Evolutionary conservation across 1,140 invertebrate genomes (phyloP), one percentile per base, ranked within the genome.

Genomic region (Lethocerus indicus): DNA sequence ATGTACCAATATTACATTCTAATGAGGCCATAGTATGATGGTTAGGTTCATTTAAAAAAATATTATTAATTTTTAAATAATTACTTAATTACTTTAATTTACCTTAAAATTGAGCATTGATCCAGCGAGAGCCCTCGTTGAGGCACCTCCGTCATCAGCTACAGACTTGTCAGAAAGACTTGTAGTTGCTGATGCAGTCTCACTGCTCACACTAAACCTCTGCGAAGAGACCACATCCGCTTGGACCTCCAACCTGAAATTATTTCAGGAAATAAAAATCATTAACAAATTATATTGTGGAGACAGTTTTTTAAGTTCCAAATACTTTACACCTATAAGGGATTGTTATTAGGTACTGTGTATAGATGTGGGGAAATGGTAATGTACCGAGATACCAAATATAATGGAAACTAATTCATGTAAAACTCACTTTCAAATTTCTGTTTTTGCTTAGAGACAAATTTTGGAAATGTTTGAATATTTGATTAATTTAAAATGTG

Each of bases 111-210:
- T 81, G 18, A 79, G 64, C 53, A 85, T 73, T 14, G 83, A 87
- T 7, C 84, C 84, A 39, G 83, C 82, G 36, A 86, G 63, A 24
- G 79, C 83, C 54, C 78, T 71, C 0, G 81, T 83, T 21, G 82
- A 86, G 6, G 79, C 75, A 5, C 70, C 74, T 16, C 78, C 74
- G 62, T 79, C 77, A 59, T 81, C 78, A 39, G 74, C 71, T 35
- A 77, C 67, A 5, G 80, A 82, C 56, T 78, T 76, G 58, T 81
- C 78, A 16, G 76, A 78, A 0, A 79, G 59, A 58, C 76, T 79
- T 18, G 79, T 73, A 14, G 77, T 75, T 18, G 74, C 77, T 5
- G 78, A 82, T 3, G 74, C 73, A 4, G 75, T 77, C 61, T 81
- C 80, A 59, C 81, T 84, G 58, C 77, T 81, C 16, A 83, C 64